Conservation (phyloP, 2,797 vertebrate genomes). For the Pseudochromis fuscus region DNA sequence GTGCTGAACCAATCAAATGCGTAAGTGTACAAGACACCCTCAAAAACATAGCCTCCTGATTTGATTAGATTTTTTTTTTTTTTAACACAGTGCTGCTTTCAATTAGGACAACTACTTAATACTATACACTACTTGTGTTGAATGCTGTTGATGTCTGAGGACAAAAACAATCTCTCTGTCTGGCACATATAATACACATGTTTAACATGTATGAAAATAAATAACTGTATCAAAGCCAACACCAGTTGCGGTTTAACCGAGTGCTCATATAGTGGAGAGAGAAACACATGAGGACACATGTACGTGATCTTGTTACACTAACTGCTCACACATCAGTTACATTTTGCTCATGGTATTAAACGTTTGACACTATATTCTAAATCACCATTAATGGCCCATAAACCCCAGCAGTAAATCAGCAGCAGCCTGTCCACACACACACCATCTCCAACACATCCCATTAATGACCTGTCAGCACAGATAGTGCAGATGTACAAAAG, state of each 20-base stretch:
- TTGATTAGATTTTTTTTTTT: constrained; percentile 1
- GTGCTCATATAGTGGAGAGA: background rate
- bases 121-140: background rate
- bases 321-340: background rate
- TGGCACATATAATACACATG: background rate
- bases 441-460: constrained; percentile 21
- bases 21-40: background rate
- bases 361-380: background rate
- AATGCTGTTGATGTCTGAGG: background rate
- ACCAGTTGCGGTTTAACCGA: too few species aligned
- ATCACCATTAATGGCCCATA: constrained; percentile 12
- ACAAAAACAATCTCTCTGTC: background rate
- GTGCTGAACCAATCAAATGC: background rate
- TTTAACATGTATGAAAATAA: background rate
- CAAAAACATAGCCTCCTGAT: background rate
- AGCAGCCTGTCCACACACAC: background rate
- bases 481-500: constrained; percentile 17
- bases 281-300: background rate
- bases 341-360: background rate
- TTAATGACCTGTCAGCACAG: constrained; percentile 32
- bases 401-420: constrained; percentile 20
- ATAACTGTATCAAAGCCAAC: background rate
- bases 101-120: background rate
- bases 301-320: background rate
- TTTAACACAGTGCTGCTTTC: background rate